Evolutionary conservation across 2,888 invertebrate genomes (phyloP).

Genomic region (Hetaerina titia): DNA sequence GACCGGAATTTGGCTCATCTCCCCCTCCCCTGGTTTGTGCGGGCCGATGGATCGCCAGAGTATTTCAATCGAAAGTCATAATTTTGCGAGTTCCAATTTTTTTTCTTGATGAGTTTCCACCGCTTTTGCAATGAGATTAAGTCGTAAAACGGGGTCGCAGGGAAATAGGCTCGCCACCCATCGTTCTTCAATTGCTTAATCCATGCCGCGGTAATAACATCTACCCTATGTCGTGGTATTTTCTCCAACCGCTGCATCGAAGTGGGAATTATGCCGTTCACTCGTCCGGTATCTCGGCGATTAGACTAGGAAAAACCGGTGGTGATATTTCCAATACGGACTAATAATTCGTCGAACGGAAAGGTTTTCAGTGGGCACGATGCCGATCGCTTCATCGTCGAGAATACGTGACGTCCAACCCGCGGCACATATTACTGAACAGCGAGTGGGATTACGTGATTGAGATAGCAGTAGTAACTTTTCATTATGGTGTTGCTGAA

Average conservation of each 20-base stretch:
- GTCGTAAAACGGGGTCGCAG: background rate
- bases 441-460: background rate
- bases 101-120: constrained; percentile 26
- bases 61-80: constrained; percentile 19
- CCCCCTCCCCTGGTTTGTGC: no score
- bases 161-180: background rate
- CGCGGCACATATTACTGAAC: background rate
- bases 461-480: background rate
- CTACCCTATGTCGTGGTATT: background rate
- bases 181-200: constrained; percentile 26
- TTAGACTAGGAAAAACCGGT: background rate
- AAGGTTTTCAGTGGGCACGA: background rate
- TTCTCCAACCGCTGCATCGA: background rate
- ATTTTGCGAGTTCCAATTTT: background rate
- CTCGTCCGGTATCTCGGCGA: background rate
- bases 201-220: constrained; percentile 6
- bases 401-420: background rate
- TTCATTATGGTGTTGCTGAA: background rate
- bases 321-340: background rate
- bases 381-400: background rate
- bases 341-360: background rate
- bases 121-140: constrained; percentile 15
- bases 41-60: background rate
- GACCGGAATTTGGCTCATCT: no score
- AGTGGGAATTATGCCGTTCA: background rate